Evolutionary conservation across 2,113 vertebrate genomes (phyloP).

Genomic region (Alexandromys fortis): DNA sequence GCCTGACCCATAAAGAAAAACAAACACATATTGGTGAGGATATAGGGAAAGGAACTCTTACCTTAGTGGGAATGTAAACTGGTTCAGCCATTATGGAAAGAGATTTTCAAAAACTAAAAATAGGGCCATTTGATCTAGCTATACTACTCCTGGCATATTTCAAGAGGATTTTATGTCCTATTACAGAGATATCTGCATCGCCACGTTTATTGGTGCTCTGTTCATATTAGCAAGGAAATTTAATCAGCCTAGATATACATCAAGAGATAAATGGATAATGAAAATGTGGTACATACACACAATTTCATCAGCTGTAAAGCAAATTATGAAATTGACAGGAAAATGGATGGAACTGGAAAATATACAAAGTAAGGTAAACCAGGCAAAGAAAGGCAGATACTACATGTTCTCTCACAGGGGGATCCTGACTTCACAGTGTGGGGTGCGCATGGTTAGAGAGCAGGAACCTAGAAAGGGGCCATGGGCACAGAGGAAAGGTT

Average conservation of each 20-base stretch:
- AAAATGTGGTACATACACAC: neutral
- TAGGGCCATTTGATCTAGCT: neutral
- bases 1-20: neutral
- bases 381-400: neutral
- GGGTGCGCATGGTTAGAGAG: no score
- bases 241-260: neutral
- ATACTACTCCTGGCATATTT: neutral
- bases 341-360: neutral
- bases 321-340: neutral
- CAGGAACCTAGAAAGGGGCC: neutral
- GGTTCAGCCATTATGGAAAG: neutral
- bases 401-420: neutral
- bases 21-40: no score
- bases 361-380: neutral
- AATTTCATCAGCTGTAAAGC: neutral
- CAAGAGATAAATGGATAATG: neutral
- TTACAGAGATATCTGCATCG: neutral
- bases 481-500: neutral
- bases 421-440: neutral
- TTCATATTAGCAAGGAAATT: neutral
- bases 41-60: neutral
- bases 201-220: neutral
- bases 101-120: neutral
- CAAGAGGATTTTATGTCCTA: neutral
- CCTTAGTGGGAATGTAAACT: neutral